Percentiles rank a stretch among this genome's conserved stretches.
Evolutionary conservation across 2,797 vertebrate species (phyloP).

Genomic region (Ciconia nigra): DNA sequence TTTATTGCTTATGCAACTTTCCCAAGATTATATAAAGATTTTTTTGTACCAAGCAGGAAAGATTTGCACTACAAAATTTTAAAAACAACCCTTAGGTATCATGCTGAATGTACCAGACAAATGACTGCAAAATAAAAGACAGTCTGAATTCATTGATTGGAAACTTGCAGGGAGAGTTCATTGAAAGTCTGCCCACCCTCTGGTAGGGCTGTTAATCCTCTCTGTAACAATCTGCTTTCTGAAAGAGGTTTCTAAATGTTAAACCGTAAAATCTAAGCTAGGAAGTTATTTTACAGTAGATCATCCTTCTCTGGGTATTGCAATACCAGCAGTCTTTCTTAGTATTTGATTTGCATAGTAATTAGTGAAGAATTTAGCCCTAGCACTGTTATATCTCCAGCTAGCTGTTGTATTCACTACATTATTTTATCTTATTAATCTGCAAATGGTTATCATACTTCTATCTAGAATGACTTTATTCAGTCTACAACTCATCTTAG

Average conservation of each 20-base stretch:
- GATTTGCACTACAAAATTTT: not conserved
- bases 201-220: not conserved
- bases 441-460: not conserved
- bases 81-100: not conserved
- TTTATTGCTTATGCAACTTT: not conserved
- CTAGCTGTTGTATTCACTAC: not conserved
- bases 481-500: not conserved
- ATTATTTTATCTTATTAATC: not conserved
- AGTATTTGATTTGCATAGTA: not conserved
- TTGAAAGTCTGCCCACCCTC: not conserved
- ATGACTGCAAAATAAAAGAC: not conserved
- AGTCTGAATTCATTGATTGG: not conserved
- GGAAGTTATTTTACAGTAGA: not conserved
- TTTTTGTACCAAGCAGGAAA: not conserved
- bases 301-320: not conserved
- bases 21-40: not conserved
- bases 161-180: not conserved
- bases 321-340: not conserved
- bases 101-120: not conserved
- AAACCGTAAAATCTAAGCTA: not conserved
- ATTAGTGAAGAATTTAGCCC: not conserved
- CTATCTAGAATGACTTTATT: not conserved
- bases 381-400: not conserved
- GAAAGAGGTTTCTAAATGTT: not conserved
- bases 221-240: not conserved